A percentile compares a stretch with the other conserved stretches of the same genome.
Conservation (phyloP, 2,888 invertebrate genomes). For the Nemoura dubitans region DNA sequence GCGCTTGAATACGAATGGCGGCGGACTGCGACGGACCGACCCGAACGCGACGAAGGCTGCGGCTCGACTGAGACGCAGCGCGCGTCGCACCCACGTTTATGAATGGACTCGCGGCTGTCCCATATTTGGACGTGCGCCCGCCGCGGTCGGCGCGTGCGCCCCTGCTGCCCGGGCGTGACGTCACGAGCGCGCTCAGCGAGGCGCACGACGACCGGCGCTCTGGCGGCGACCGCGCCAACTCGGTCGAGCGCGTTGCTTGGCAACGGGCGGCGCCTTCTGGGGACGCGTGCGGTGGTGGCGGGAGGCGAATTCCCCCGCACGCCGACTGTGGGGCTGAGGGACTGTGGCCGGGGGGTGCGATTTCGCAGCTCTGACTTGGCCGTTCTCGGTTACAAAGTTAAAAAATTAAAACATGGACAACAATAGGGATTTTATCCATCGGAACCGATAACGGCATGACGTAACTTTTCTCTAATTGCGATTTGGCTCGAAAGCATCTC, state of each 20-base stretch:
- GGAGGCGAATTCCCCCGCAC: neutral
- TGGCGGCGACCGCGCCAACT: neutral
- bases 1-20: constrained; percentile 2
- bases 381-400: too few relatives aligned
- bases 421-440: too few relatives aligned
- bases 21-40: neutral
- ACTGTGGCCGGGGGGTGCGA: too few relatives aligned
- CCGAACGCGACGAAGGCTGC: neutral
- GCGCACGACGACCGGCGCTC: neutral
- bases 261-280: neutral
- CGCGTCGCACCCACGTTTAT: constrained; percentile 78
- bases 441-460: too few relatives aligned
- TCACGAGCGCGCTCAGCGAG: neutral
- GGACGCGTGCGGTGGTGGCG: neutral
- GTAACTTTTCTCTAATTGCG: too few relatives aligned
- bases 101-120: constrained; percentile 80
- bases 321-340: too few relatives aligned
- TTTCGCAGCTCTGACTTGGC: too few relatives aligned
- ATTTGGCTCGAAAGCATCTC: too few relatives aligned
- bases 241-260: neutral
- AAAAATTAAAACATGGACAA: too few relatives aligned
- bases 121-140: constrained; percentile 66
- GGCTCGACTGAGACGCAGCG: constrained; percentile 66
- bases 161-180: neutral
- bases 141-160: constrained; percentile 12